phyloP scores from a whole-genome alignment of 2,888 invertebrate genomes.

The Cataglyphis rosenhaueri region DNA sequence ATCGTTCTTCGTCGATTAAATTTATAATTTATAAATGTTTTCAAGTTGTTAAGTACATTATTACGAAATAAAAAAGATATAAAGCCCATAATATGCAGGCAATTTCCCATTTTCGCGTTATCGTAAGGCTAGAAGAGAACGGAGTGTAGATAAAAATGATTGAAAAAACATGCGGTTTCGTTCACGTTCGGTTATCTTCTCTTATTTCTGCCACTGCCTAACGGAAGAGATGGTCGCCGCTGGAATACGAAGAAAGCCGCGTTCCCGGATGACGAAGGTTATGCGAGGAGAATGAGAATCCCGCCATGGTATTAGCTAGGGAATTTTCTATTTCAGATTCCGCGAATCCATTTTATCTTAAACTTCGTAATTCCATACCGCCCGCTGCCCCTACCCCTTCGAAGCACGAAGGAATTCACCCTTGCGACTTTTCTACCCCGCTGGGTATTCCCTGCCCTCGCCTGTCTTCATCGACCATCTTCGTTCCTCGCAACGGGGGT shows the following conservation, averaged over 20 bases:
- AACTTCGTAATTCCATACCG: constrained; percentile 77
- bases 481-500: not conserved
- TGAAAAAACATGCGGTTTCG: constrained; percentile 65
- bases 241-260: constrained; percentile 68
- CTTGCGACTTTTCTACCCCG: constrained; percentile 69
- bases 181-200: constrained; percentile 67
- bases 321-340: constrained; percentile 82
- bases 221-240: constrained; percentile 26
- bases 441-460: constrained; percentile 54
- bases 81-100: not conserved
- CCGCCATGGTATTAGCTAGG: constrained; percentile 75
- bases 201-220: constrained; percentile 26
- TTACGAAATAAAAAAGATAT: not conserved
- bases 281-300: constrained; percentile 72
- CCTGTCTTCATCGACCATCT: constrained; percentile 42
- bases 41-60: not conserved
- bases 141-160: constrained; percentile 24
- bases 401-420: constrained; percentile 71
- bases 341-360: constrained; percentile 79
- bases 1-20: not conserved
- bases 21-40: not conserved
- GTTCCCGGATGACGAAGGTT: constrained; percentile 70
- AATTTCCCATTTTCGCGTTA: constrained; percentile 25
- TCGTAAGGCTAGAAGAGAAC: not conserved
- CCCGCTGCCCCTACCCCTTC: constrained; percentile 48